A percentile compares a stretch with the other conserved stretches of the same genome.
Conservation (phyloP, 2,888 invertebrate species). For the Caenorhabditis imperialis region DNA sequence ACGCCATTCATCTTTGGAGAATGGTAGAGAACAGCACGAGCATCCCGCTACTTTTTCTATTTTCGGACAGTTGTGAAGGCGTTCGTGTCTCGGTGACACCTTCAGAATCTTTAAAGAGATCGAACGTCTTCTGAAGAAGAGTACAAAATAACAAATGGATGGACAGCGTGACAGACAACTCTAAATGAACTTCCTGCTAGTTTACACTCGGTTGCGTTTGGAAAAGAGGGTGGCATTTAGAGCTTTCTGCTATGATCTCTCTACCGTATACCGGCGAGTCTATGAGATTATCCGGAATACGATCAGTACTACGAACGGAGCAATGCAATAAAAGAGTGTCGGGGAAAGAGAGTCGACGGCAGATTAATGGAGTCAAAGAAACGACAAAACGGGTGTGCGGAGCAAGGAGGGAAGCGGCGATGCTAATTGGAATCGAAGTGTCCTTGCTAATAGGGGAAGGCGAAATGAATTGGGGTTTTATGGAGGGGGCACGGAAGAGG, state of each 20-base stretch:
- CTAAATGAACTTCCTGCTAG: slow-evolving; percentile 13
- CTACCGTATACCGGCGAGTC: background rate
- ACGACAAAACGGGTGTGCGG: too few species aligned
- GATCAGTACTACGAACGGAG: background rate
- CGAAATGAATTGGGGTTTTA: slow-evolving; percentile 21
- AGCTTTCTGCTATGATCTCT: background rate
- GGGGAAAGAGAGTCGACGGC: slow-evolving; percentile 7
- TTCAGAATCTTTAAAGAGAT: background rate
- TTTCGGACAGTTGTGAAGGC: background rate
- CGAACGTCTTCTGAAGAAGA: slow-evolving; percentile 1
- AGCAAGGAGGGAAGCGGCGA: background rate
- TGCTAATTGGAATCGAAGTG: slow-evolving; percentile 35
- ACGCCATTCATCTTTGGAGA: too few species aligned
- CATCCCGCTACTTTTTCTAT: background rate
- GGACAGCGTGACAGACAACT: slow-evolving; percentile 7
- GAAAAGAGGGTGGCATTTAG: background rate
- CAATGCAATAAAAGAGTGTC: slow-evolving; percentile 11
- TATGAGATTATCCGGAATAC: background rate
- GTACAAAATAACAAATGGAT: slow-evolving; percentile 2
- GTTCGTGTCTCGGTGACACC: background rate
- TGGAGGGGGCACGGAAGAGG: slow-evolving; percentile 1
- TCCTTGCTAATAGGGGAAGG: slow-evolving; percentile 7
- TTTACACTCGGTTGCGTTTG: background rate
- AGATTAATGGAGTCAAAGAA: slow-evolving; percentile 32
- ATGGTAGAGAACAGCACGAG: too few species aligned